Evolutionary conservation across 2,113 vertebrate species (phyloP).

Genomic region (Oncorhynchus nerka): DNA sequence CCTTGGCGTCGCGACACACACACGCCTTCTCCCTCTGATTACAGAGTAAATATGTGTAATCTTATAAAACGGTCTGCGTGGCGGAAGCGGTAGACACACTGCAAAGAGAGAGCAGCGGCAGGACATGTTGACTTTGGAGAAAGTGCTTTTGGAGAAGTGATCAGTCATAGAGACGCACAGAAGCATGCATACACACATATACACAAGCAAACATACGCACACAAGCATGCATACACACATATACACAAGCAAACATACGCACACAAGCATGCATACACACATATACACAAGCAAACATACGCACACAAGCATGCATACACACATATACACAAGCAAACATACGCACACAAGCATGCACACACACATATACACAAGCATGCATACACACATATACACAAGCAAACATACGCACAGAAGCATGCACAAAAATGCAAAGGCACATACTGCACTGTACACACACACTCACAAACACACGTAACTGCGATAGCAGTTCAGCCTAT

Average conservation of each 20-base stretch:
- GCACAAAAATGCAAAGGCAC: constrained; percentile 13
- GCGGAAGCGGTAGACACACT: constrained; percentile 31
- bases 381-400: constrained; percentile 11
- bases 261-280: too few species aligned
- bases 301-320: too few species aligned
- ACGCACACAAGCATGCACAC: too few species aligned
- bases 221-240: neutral
- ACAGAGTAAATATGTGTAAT: constrained; percentile 69
- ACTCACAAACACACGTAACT: constrained; percentile 25
- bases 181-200: neutral
- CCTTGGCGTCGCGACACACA: constrained; percentile 51
- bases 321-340: too few species aligned
- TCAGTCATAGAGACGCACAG: constrained; percentile 38
- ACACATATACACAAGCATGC: neutral
- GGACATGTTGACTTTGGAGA: constrained; percentile 64
- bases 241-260: too few species aligned
- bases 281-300: too few species aligned
- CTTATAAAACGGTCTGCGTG: constrained; percentile 63
- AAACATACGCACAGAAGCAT: too few species aligned
- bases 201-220: neutral
- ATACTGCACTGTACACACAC: neutral
- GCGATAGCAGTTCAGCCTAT: constrained; percentile 14
- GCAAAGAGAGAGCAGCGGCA: constrained; percentile 17
- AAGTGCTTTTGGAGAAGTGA: constrained; percentile 50
- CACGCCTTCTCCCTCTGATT: constrained; percentile 47